Percentiles rank a stretch among this genome's conserved stretches.
Conservation (phyloP, 2,113 vertebrate species). For the Microtus montanus region DNA sequence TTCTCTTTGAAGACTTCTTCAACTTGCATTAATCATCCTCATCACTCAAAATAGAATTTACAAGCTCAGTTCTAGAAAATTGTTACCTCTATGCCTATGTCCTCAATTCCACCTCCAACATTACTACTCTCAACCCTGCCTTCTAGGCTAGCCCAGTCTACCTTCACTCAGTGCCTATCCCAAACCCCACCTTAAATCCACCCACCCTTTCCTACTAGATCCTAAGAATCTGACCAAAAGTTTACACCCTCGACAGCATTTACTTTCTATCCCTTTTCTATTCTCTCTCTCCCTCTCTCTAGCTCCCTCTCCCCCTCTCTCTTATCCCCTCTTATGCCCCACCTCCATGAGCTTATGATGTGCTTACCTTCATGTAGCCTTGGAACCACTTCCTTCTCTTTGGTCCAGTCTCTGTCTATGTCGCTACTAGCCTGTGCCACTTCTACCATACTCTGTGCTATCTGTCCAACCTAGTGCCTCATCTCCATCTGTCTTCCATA, state of each 20-base stretch:
- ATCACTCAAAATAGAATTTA: not conserved
- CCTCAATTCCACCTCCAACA: not conserved
- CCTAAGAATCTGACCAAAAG: not conserved
- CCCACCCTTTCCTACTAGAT: not conserved
- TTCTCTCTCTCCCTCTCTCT: not conserved
- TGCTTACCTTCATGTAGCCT: not conserved
- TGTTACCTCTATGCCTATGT: not conserved
- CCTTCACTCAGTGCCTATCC: not conserved
- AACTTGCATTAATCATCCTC: not conserved
- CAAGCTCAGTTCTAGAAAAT: not conserved
- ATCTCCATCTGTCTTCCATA: not conserved
- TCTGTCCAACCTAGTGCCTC: not conserved
- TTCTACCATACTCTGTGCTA: not conserved
- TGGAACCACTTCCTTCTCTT: not conserved
- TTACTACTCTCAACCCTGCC: not conserved
- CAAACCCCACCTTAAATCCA: not conserved
- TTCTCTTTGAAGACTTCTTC: not conserved
- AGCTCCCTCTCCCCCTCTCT: not conserved
- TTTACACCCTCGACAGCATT: not conserved
- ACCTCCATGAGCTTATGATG: not conserved
- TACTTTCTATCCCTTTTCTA: not conserved
- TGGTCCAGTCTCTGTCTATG: not conserved
- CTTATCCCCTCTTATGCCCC: not conserved
- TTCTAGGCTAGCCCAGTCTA: not conserved
- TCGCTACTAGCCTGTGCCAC: not conserved